phyloP scores from a whole-genome alignment of 1,140 invertebrate species.

The Heliothis subflexa region DNA sequence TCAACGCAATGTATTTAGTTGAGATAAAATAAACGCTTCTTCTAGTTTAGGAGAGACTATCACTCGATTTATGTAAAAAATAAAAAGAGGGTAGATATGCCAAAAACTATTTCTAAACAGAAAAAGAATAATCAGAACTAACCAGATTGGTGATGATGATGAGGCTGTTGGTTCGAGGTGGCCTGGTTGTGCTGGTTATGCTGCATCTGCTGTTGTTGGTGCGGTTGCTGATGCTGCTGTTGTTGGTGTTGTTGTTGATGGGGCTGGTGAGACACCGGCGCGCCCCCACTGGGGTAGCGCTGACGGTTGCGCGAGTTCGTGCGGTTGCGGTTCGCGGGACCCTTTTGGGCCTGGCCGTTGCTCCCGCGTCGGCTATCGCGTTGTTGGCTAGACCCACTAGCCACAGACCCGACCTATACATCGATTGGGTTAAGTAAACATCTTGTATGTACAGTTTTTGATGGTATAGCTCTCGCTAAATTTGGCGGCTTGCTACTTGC shows the following conservation, averaged over 20 bases:
- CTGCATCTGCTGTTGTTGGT: constrained; percentile 77
- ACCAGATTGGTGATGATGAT: constrained; percentile 65
- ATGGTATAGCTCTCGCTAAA: no score
- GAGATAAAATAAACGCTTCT: no score
- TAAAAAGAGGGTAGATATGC: no score
- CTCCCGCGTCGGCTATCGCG: constrained; percentile 70
- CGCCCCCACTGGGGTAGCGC: constrained; percentile 72
- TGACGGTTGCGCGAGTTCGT: constrained; percentile 74
- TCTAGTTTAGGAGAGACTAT: no score
- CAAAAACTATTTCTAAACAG: no score
- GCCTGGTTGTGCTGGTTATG: constrained; percentile 67
- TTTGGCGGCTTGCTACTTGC: no score
- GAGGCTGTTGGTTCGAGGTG: constrained; percentile 39
- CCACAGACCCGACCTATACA: constrained; percentile 63
- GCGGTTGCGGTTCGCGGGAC: constrained; percentile 56
- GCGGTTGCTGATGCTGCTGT: constrained; percentile 57
- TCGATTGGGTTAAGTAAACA: background rate
- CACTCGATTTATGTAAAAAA: no score
- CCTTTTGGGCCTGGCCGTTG: constrained; percentile 55
- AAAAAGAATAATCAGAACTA: constrained; percentile 22
- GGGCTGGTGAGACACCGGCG: constrained; percentile 74
- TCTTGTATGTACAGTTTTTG: background rate
- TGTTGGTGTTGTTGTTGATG: constrained; percentile 72
- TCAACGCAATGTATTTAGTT: no score
- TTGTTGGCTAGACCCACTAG: constrained; percentile 63